These are phyloP conservation scores for Circaetus cinerascens DNA, from an alignment of 2,113 vertebrate species.

Conservation along the genomic window DNA sequence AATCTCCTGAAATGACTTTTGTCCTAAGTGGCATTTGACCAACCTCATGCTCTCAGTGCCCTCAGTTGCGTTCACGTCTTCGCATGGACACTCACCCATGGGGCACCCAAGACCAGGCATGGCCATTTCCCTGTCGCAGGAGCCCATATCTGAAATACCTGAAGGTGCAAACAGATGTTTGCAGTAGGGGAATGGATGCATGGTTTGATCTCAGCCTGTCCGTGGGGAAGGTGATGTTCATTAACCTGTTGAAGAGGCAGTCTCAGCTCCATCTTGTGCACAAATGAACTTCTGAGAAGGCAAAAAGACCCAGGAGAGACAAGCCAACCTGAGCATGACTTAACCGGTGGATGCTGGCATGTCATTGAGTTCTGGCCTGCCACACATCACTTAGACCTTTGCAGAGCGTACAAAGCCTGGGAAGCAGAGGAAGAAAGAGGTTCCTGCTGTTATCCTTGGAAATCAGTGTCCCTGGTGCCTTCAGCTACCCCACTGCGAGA, in stretches of 20 bases:
- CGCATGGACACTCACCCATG: accelerated
- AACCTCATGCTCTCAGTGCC: not conserved
- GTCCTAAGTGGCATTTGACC: not conserved
- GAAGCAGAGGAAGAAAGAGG: not conserved
- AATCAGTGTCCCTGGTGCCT: slow-evolving; percentile 1
- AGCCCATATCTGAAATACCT: not conserved
- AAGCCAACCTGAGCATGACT: not conserved
- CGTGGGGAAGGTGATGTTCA: not conserved
- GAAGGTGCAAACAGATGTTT: not conserved
- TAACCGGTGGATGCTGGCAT: not conserved
- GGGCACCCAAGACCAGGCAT: not conserved
- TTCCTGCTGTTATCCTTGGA: not conserved
- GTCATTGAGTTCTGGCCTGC: not conserved
- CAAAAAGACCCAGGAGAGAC: not conserved
- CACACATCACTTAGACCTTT: not conserved
- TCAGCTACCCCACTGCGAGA: not conserved
- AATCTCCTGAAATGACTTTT: not conserved
- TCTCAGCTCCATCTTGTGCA: not conserved
- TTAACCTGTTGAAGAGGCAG: not conserved
- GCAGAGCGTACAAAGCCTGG: not conserved
- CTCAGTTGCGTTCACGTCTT: accelerated
- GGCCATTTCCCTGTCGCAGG: not conserved
- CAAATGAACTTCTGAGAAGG: not conserved
- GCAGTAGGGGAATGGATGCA: not conserved
- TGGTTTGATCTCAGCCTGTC: not conserved